Base-by-base conservation (phyloP, 2,888 invertebrate genomes). In the Synanthedon formicaeformis region DNA sequence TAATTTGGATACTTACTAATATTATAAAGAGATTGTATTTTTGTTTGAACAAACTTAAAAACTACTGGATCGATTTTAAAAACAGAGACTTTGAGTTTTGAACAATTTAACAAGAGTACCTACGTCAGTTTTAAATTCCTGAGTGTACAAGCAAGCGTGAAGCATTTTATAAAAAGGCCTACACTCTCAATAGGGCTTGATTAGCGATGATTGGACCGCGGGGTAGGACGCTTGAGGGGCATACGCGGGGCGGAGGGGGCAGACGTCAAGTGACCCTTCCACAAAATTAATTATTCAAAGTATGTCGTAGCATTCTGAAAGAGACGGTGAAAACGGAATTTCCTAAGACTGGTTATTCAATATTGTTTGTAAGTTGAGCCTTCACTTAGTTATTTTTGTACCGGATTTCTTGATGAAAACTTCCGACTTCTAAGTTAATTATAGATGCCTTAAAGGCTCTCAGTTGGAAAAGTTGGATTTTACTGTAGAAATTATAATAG, bases 231-330 rank as follows among this genome's bases (percentile, higher is more conserved):
- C 14, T 34, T 3, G 10, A 34, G 61, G 59, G 51, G 51, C 23
- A 12, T 40, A 16, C 13, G 51, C 23, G 54, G 41, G 14, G 51
- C 6, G 51, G 54, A 50, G 45, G 50, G 23, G 48, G 50, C 40
- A 50, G 63, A 60, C 52, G 58, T 55, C 54, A 59, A 66, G 62
- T 83, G 85, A 83, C 85, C 86, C 78, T 77, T 72, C 73, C 57
- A 67, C 64, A 51, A 62, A 64, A 82, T 84, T 85, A 82, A 84
- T 84, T 83, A 86, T 86, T 84, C 85, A 80, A 75, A 80, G 73
- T 77, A 73, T 73, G 83, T 81, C 76, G 67, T 60, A 63, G 57
- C 50, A 50, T 62, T 55, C 58, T 64, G 2, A 34, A 34, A 10
- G 34, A 34, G 61, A 45, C 62, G 55, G 57, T 59, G 65, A 65